Conservation (phyloP, 2,797 vertebrate species). For the Oceanodroma leucorhoa region DNA sequence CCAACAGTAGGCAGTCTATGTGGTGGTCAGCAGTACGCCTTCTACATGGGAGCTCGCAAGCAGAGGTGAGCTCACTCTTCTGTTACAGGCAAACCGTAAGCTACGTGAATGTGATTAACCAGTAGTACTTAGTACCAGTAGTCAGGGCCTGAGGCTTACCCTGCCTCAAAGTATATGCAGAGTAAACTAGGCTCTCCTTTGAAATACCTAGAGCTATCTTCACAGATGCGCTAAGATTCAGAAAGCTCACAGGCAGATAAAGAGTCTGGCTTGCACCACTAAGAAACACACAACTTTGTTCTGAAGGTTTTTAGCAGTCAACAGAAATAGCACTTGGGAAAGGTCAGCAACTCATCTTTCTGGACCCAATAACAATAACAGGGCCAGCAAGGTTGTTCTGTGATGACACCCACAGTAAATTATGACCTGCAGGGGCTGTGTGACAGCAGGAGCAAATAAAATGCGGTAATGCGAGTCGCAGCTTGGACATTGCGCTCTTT, state of each 20-base stretch:
- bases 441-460: not conserved
- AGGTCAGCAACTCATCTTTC: not conserved
- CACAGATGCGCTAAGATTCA: not conserved
- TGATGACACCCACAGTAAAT: not conserved
- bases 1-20: not conserved
- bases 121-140: not conserved
- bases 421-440: not conserved
- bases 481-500: not conserved
- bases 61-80: not conserved
- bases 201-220: not conserved
- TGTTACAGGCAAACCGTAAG: not conserved
- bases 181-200: not conserved
- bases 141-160: not conserved
- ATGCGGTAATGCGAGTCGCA: not conserved
- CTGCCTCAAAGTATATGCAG: not conserved
- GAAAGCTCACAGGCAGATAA: not conserved
- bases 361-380: not conserved
- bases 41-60: not conserved
- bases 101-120: not conserved
- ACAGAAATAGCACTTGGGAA: not conserved
- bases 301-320: not conserved
- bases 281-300: not conserved
- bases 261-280: not conserved
- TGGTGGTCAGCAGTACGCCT: not conserved
- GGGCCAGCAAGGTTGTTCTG: not conserved